Evolutionary conservation across 1,140 invertebrate genomes (phyloP).

Genomic region (Leptinotarsa lineolata): DNA sequence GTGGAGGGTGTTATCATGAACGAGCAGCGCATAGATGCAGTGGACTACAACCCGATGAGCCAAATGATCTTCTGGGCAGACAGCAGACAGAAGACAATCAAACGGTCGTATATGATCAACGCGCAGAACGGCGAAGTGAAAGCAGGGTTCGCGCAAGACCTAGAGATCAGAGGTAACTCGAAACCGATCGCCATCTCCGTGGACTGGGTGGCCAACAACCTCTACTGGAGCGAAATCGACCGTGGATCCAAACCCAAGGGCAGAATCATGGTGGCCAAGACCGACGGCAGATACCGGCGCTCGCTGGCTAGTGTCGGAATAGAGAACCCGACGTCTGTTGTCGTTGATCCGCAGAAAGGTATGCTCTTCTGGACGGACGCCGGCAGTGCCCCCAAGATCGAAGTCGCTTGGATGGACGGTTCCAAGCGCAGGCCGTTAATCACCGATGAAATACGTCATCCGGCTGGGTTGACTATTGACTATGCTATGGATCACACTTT

Average conservation of each 20-base stretch:
- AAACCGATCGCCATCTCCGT: conserved; percentile 85
- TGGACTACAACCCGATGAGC: conserved; percentile 82
- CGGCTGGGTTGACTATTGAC: conserved; percentile 88
- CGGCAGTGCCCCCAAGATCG: conserved; percentile 82
- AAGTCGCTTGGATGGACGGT: conserved; percentile 95
- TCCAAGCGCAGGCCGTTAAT: conserved; percentile 80
- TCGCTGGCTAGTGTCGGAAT: conserved; percentile 73
- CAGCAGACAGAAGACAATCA: conserved; percentile 85
- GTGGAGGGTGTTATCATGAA: conserved; percentile 77
- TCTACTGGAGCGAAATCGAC: conserved; percentile 93
- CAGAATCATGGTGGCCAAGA: conserved; percentile 82
- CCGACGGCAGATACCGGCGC: conserved; percentile 86
- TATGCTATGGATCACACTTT: conserved; percentile 85
- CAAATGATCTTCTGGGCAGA: conserved; percentile 95
- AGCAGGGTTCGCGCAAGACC: conserved; percentile 84
- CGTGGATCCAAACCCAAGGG: conserved; percentile 72
- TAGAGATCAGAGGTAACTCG: conserved; percentile 79
- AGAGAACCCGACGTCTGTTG: conserved; percentile 84
- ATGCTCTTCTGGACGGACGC: conserved; percentile 90
- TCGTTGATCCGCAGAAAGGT: conserved; percentile 83
- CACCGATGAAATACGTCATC: conserved; percentile 75
- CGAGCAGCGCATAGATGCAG: conserved; percentile 83
- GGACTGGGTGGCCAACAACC: conserved; percentile 90
- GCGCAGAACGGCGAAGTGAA: conserved; percentile 75
- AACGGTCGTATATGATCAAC: conserved; percentile 87